Evolutionary conservation across 2,797 vertebrate species (phyloP), one percentile per base, ranked within the genome.

Genomic region (Acropternis orthonyx): DNA sequence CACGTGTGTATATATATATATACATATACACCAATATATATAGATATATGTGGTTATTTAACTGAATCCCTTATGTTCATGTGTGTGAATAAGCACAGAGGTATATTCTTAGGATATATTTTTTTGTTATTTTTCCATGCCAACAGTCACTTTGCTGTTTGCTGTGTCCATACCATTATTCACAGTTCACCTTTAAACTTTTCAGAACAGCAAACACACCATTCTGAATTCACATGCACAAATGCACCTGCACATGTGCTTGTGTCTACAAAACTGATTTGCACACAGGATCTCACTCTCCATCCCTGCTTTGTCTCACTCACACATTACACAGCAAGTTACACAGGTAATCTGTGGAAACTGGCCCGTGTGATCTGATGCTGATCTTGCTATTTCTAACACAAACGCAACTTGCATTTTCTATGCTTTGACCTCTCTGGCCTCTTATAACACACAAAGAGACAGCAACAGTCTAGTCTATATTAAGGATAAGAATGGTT

Each of bases 221-320:
- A 34, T 59, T 74, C 41, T 71, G 56, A 44, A 28, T 61, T 41
- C 21, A 37, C 1, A 17, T 17, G 39, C n/a, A 39, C 28, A 7
- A 3, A 0, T 21, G 61, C 32, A 24, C 6, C 85, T 69, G 10
- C 1, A 14, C 8, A 65, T 1, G 3, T 1, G 6, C 37, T 39
- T 22, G 6, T 65, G 49, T 26, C 66, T 73, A 66, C 67, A 87
- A 62, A 92, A 36, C 23, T 41, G 55, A 41, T 37, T 14, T 5
- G 41, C 37, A 43, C 20, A 24, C 6, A 30, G 7, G 32, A 46
- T 48, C 54, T 78, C 43, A 8, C 24, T 30, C 27, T 75, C 43
- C 36, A 12, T 52, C 48, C 69, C 61, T 54, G 13, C 10, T 88
- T 67, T 28, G 32, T 58, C 71, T 51, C 43, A 59, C 34, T 73